Conservation (phyloP, 2,797 vertebrate genomes). For the Varecia variegata region DNA sequence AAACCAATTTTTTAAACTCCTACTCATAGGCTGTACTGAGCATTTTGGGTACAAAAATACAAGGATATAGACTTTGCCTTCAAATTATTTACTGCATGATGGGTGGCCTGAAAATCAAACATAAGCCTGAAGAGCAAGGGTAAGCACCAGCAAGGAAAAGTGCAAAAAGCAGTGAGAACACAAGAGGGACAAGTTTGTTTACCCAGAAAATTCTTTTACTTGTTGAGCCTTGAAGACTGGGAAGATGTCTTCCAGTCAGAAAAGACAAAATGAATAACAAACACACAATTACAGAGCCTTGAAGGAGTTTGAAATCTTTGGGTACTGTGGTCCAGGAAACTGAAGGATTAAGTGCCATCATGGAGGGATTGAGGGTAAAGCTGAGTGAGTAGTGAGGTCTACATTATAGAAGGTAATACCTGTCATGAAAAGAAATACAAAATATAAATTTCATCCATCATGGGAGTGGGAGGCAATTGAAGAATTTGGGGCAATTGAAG, state of each 20-base stretch:
- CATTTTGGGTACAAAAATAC: not conserved
- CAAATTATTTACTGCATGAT: not conserved
- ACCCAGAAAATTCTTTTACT: not conserved
- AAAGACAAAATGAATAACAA: not conserved
- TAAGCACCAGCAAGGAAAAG: not conserved
- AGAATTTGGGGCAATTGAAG: not conserved
- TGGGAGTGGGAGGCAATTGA: not conserved
- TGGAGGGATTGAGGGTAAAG: not conserved
- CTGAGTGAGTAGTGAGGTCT: not conserved
- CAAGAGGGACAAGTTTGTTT: not conserved
- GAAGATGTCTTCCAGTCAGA: not conserved
- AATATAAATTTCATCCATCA: not conserved
- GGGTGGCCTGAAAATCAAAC: not conserved
- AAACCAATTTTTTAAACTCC: not conserved
- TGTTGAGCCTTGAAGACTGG: not conserved
- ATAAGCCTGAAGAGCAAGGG: not conserved
- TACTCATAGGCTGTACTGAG: not conserved
- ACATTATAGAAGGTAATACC: not conserved
- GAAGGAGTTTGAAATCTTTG: not conserved
- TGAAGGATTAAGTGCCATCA: not conserved
- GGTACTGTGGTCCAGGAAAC: fast-evolving
- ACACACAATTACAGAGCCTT: not conserved
- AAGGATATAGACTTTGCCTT: not conserved
- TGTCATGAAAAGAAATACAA: not conserved
- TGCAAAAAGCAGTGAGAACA: not conserved